A percentile compares a stretch with the other conserved stretches of the same genome.
phyloP scores from a whole-genome alignment of 2,113 vertebrate genomes.

The Dasyprocta punctata region DNA sequence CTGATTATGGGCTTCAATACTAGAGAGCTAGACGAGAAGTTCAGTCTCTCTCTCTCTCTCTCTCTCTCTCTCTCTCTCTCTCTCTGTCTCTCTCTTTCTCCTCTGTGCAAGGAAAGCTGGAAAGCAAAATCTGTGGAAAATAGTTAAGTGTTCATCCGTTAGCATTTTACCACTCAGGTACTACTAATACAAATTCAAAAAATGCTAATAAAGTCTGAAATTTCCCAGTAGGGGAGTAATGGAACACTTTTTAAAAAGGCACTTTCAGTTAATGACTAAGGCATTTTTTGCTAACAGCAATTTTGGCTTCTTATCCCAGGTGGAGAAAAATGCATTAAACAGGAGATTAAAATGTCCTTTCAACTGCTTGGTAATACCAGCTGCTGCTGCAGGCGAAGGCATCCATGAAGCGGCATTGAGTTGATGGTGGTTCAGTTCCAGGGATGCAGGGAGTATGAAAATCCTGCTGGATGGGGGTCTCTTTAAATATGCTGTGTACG shows the following conservation, averaged over 20 bases:
- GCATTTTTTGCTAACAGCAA: slow-evolving; percentile 86
- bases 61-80: not conserved
- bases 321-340: slow-evolving; percentile 84
- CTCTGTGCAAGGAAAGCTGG: slow-evolving; percentile 2
- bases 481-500: slow-evolving; percentile 81
- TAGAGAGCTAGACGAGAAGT: slow-evolving; percentile 17
- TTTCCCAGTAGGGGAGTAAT: slow-evolving; percentile 87
- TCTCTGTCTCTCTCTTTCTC: not conserved
- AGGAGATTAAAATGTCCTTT: slow-evolving; percentile 84
- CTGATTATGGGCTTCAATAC: slow-evolving; percentile 33
- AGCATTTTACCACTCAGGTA: slow-evolving; percentile 83
- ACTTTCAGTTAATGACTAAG: slow-evolving; percentile 88
- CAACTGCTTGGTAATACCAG: slow-evolving; percentile 80
- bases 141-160: slow-evolving; percentile 78
- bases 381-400: slow-evolving; percentile 71
- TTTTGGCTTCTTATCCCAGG: slow-evolving; percentile 84
- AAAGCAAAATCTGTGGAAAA: slow-evolving; percentile 75
- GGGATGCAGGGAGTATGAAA: slow-evolving; percentile 70
- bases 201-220: slow-evolving; percentile 87
- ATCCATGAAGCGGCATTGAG: slow-evolving; percentile 76
- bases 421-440: slow-evolving; percentile 63
- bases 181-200: slow-evolving; percentile 85
- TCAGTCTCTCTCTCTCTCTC: slow-evolving; percentile 9
- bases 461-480: slow-evolving; percentile 54
- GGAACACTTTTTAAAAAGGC: slow-evolving; percentile 86